Percentiles rank a stretch among this genome's conserved stretches.
Evolutionary conservation across 2,797 vertebrate species (phyloP).

Genomic region (Alauda arvensis): DNA sequence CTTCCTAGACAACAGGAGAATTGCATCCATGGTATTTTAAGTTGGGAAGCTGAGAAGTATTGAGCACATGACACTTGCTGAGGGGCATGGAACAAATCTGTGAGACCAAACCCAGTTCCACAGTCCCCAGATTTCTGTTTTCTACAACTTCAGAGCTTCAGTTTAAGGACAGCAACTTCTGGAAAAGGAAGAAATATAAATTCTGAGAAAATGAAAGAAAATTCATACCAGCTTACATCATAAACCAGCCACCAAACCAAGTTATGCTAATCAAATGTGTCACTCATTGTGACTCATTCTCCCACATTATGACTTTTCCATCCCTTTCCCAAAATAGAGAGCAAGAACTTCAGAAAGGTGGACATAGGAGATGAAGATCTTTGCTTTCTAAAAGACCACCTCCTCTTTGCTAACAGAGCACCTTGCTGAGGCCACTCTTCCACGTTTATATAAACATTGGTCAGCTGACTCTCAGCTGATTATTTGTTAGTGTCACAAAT

Average conservation of each 20-base stretch:
- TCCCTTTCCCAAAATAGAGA: background rate
- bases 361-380: background rate
- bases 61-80: accelerated
- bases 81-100: background rate
- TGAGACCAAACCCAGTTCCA: background rate
- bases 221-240: background rate
- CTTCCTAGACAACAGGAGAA: background rate
- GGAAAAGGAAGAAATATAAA: background rate
- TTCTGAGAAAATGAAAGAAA: background rate
- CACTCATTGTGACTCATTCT: constrained; percentile 12
- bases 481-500: background rate
- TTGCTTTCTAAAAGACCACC: background rate
- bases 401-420: accelerated
- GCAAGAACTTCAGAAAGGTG: background rate
- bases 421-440: background rate
- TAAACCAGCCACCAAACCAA: background rate
- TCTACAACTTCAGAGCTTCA: background rate
- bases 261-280: background rate
- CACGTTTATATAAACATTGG: background rate
- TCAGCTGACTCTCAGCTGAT: background rate
- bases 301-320: background rate
- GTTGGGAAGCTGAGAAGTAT: background rate
- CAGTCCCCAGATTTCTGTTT: background rate
- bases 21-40: background rate
- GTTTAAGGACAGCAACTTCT: background rate